Evolutionary conservation across 64 coral and sea anemone species (phyloP), one percentile per base, ranked within the genome.

Genomic region (Montipora sp.): DNA sequence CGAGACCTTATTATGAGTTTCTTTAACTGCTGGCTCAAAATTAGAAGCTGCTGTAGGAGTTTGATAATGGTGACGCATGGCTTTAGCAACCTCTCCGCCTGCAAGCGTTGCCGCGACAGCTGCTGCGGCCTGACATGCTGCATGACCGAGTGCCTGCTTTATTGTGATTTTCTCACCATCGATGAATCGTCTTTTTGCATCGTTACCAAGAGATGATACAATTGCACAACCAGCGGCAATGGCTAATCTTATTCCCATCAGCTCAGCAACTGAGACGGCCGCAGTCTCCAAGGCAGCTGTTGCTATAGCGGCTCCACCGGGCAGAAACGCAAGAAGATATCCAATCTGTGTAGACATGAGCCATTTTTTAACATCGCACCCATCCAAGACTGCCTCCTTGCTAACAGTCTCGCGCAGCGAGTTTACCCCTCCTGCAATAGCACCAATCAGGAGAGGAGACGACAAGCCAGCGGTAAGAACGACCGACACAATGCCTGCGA

Each of bases 231-330:
- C 80, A 19, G 67, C 65, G 7, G 77, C 87, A 27, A 79, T 90
- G 43, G 87, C 92, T 48, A 23, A 21, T 19, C 86, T 79, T 23
- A 90, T 57, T 2, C 5, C 87, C 20, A 20, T 48, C 6, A 77
- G 55, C 19, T 94, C 50, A 75, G 7, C 55, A 11, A 77, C 12
- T 0, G 18, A 36, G 18, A 94, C 22, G 36, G 87, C 58, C 2
- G 8, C 24, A 15, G 69, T 46, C 70, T 90, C 65, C 50, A 89
- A 19, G 10, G 13, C 12, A 0, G 77, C 87, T 24, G 16, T 47
- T 6, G 76, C 92, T 11, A 74, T 79, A 8, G 75, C 87, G 1
- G 27, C 87, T n/a, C 92, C 92, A n/a, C 92, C 87, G 6, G 71
- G 16, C 13, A 60, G n/a, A 49, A 51, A 77, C 2, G 77, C 92